Conservation (phyloP, 2,113 vertebrate species). For the Irena cyanogastra region DNA sequence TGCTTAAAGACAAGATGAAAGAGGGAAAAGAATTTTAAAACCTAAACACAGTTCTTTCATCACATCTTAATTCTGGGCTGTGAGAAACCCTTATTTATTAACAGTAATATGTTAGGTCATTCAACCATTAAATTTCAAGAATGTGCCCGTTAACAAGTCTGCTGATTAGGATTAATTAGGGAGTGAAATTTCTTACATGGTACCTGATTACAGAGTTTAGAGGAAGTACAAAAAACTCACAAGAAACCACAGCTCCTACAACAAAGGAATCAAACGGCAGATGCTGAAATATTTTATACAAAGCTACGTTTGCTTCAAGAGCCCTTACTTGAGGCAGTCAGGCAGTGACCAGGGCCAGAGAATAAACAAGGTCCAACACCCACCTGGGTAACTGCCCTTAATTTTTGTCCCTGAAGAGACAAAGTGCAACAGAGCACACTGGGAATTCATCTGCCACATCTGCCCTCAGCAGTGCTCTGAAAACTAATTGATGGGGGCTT, state of each 20-base stretch:
- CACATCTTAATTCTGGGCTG: neutral
- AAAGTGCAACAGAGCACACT: neutral
- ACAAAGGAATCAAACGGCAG: neutral
- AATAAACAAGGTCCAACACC: accelerated
- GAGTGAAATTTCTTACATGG: neutral
- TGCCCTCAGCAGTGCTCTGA: neutral
- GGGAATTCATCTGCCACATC: neutral
- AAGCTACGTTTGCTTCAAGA: neutral
- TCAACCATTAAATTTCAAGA: neutral
- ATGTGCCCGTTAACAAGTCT: neutral
- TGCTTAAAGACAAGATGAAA: neutral
- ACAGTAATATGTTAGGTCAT: neutral
- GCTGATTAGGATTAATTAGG: conserved; percentile 14
- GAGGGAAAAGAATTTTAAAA: neutral
- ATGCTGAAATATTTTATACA: neutral
- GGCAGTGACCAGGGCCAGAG: neutral
- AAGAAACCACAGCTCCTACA: neutral
- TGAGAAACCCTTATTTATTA: neutral
- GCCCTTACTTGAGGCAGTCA: neutral
- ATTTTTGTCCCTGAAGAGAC: neutral
- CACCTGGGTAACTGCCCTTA: neutral
- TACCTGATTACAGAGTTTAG: neutral
- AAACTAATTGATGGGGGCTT: accelerated
- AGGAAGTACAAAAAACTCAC: neutral
- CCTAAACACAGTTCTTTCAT: neutral